These are phyloP conservation scores for Bilobella aurantiaca DNA, from an alignment of 1,140 invertebrate genomes.

Conservation along the genomic window DNA sequence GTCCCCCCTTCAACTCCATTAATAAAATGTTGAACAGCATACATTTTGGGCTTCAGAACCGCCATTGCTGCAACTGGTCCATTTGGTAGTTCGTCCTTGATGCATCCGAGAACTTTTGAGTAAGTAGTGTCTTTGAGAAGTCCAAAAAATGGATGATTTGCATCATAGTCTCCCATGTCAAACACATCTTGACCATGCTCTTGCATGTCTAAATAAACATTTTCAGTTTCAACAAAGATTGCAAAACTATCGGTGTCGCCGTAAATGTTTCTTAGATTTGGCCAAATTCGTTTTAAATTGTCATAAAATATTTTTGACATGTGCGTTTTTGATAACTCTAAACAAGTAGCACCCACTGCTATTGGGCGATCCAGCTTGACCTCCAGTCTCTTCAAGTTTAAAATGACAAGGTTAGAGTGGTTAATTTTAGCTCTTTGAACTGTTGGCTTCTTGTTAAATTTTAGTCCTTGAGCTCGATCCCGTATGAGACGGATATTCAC, in stretches of 20 bases:
- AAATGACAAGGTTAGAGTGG: neutral
- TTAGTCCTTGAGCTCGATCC: neutral
- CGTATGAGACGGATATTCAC: neutral
- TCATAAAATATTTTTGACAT: constrained; percentile 16
- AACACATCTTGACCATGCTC: neutral
- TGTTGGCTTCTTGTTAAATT: constrained; percentile 1
- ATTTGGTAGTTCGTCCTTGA: neutral
- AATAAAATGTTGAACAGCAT: neutral
- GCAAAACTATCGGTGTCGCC: constrained; percentile 16
- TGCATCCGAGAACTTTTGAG: neutral
- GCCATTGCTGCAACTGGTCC: neutral
- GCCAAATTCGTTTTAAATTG: neutral
- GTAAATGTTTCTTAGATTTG: neutral
- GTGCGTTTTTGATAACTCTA: constrained; percentile 10
- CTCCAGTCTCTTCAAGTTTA: neutral
- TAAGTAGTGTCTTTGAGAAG: neutral
- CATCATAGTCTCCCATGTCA: neutral
- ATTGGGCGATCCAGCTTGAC: constrained; percentile 16
- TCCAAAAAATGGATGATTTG: neutral
- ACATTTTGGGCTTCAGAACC: neutral
- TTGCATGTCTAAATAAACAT: constrained; percentile 10
- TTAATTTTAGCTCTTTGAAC: neutral
- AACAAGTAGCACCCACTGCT: neutral
- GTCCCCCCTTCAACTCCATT: neutral
- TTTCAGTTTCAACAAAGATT: neutral